Base-by-base conservation (phyloP, 2,797 vertebrate species). In the Avahi laniger region DNA sequence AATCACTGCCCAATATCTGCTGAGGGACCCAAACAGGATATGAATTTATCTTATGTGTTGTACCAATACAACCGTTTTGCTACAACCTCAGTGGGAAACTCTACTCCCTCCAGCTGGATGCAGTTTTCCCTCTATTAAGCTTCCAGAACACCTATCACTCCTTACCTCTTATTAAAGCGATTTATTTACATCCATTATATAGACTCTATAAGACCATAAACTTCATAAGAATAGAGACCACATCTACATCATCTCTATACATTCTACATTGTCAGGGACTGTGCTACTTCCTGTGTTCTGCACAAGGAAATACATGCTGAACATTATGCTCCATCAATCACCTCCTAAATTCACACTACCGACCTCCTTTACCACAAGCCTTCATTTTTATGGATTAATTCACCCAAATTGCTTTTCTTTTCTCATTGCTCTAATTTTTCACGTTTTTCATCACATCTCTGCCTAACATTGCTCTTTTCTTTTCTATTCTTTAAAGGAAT, bases 401-500 rank as follows among this genome's bases (percentile, higher is more conserved):
- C 50, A 50, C 22, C 30, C 33, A 33, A 14, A 33, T 48, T 61
- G 33, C 5, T 67, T 69, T 63, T 63, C 14, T 80, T 76, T n/a
- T 70, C 28, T 85, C 22, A 59, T 26, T 8, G 24, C n/a, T 90
- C 38, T 33, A 48, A 35, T 43, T 63, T 85, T 91, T 79, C 46
- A 91, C 14, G 50, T 59, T 59, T 57, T 85, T 38, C 4, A 54
- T 91, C n/a, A 76, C 26, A 43, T 82, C 20, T 84, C 13, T 90
- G 38, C 3, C 85, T 76, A 46, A 89, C 33, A 26, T 50, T 50
- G n/a, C 30, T 81, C 52, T 80, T 92, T 48, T 35, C 7, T 82
- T 73, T 59, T 43, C 3, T 61, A 72, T 93, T 48, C 72, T 85
- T 14, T 94, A 82, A 95, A 95, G 35, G 11, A 86, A 46, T 65